phyloP scores from a whole-genome alignment of 2,888 invertebrate genomes.

The Heliconius hortense region DNA sequence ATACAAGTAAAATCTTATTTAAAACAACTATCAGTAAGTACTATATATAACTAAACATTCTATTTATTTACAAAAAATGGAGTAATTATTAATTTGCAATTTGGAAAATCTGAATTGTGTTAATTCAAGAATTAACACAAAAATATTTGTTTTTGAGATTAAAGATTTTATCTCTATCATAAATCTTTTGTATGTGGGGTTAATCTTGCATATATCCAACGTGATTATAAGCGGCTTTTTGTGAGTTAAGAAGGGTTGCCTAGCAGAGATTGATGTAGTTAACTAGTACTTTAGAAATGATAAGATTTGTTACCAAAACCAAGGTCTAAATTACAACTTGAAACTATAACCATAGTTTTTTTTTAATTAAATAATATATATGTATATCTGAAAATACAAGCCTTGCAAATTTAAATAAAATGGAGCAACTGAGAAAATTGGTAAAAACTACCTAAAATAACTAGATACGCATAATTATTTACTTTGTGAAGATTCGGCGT shows the following conservation, averaged over 20 bases:
- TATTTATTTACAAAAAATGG: no score
- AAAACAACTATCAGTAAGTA: no score
- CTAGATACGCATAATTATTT: no score
- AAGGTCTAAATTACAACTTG: background rate
- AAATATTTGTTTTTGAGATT: background rate
- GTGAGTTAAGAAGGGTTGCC: background rate
- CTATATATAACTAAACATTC: no score
- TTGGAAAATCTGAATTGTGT: background rate
- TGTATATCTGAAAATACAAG: background rate
- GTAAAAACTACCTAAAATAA: no score
- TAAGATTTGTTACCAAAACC: background rate
- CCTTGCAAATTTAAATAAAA: background rate
- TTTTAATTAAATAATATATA: background rate
- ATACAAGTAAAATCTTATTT: no score
- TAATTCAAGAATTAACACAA: background rate
- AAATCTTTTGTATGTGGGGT: slow-evolving; percentile 2
- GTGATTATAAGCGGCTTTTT: slow-evolving; percentile 8
- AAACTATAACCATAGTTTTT: no score
- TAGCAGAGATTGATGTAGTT: background rate
- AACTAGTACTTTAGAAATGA: slow-evolving; percentile 6
- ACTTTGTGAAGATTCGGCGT: no score
- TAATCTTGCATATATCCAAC: slow-evolving; percentile 8
- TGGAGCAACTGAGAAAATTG: no score
- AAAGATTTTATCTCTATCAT: background rate
- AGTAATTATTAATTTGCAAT: no score